phyloP scores from a whole-genome alignment of 2,888 invertebrate genomes.

The Cephus spinipes region DNA sequence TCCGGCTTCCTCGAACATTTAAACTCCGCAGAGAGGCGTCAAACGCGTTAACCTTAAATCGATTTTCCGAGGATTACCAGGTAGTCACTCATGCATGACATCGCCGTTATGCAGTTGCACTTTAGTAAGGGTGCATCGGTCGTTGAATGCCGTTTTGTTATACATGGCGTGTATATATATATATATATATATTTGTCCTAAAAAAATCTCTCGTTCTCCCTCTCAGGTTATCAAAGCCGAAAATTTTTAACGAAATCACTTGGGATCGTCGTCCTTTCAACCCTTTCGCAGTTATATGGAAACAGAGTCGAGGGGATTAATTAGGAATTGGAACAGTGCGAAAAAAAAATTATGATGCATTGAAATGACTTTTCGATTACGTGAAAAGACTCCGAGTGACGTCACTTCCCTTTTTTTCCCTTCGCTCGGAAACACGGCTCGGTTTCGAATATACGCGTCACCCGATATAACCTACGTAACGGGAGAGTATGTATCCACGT shows the following conservation, averaged over 20 bases:
- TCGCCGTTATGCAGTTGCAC: background rate
- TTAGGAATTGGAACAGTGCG: background rate
- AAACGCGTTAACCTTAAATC: background rate
- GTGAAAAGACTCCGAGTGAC: background rate
- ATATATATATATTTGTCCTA: background rate
- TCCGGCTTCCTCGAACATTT: background rate
- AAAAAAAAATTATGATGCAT: too few species aligned
- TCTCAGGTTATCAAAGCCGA: background rate
- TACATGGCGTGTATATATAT: background rate
- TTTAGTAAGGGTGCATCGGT: background rate
- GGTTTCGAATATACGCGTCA: background rate
- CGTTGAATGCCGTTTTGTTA: background rate
- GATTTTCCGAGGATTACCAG: background rate
- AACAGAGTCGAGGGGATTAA: background rate
- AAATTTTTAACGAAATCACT: background rate
- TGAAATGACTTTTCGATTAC: background rate
- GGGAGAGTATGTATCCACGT: background rate
- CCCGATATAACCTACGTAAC: background rate
- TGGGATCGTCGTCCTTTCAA: background rate
- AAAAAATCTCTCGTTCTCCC: background rate
- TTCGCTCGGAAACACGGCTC: background rate
- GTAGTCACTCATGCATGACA: background rate
- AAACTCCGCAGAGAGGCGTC: background rate
- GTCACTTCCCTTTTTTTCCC: background rate
- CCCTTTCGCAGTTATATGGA: background rate